Evolutionary conservation across 2,888 invertebrate species (phyloP).

Genomic region (Epinotia demarniana): DNA sequence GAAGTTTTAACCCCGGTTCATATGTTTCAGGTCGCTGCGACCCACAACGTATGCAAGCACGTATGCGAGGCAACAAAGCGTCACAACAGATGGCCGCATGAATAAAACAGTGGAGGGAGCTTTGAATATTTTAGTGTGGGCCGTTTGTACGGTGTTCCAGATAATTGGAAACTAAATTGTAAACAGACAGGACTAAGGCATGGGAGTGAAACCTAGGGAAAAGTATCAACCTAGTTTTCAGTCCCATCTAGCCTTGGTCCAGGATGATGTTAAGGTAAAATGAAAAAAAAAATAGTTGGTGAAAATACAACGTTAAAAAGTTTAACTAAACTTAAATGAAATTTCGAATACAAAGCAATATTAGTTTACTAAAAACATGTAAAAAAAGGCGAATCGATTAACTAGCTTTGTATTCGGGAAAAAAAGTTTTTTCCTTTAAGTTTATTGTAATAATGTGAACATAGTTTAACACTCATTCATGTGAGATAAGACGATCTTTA

Average conservation of each 20-base stretch:
- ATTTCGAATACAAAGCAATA: too few relatives aligned
- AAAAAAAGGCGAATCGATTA: too few relatives aligned
- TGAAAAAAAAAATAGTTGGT: too few relatives aligned
- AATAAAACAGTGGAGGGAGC: slow-evolving; percentile 48
- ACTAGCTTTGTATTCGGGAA: too few relatives aligned
- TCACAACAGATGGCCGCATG: slow-evolving; percentile 49
- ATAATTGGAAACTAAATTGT: slow-evolving; percentile 41
- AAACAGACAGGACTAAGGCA: not conserved
- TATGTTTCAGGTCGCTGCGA: not conserved
- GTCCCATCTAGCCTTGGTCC: too few relatives aligned
- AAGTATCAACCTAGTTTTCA: too few relatives aligned
- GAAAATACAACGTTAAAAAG: too few relatives aligned
- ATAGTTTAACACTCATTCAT: not conserved
- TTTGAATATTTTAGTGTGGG: slow-evolving; percentile 47
- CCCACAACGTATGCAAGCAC: slow-evolving; percentile 39
- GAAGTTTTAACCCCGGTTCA: not conserved
- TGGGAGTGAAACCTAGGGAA: too few relatives aligned
- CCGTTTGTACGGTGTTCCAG: slow-evolving; percentile 22
- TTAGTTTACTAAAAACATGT: too few relatives aligned
- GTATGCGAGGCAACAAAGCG: slow-evolving; percentile 47
- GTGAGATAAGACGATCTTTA: not conserved
- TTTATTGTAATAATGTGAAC: not conserved
- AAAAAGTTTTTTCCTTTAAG: too few relatives aligned
- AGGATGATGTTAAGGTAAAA: too few relatives aligned
- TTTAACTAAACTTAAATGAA: too few relatives aligned